Base-by-base conservation (phyloP, 2,888 invertebrate species). In the Parnassius smintheus region DNA sequence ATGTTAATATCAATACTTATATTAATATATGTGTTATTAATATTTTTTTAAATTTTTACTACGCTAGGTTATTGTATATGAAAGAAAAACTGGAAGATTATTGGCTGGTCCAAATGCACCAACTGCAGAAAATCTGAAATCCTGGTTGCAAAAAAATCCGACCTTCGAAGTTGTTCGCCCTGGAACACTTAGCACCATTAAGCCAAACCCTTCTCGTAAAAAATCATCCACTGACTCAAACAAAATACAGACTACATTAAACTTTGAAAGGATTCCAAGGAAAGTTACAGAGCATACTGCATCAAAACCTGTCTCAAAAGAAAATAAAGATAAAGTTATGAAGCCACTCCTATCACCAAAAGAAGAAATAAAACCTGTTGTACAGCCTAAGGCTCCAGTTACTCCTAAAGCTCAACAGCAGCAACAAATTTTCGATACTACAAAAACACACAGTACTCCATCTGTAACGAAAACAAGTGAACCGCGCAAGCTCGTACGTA, bases 91-190 rank as follows among this genome's bases (percentile, higher is more conserved):
- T 45, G 97, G 97, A 2, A 95, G 94, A 72, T 85, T 94, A 75
- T 84, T 96, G 69, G 93, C 94, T 64, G 98, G 97, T 10, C 93
- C 93, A n/a, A 95, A 94, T 78, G 98, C 98, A 49, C 98, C 98
- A 0, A 95, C 95, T 9, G 94, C 95, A 46, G 93, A 94, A 25
- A 96, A 95, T 77, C 91, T 98, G 46, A 95, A 95, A 74, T 92
- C 94, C 35, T 98, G 97, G 97, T 89, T 98, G 10, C 95, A 95
- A 78, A 95, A 95, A 71, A 96, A 98, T 91, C 98, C 97, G 2
- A 96, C 96, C 0, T 98, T 94, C 83, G 97, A 98, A 91, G 96
- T 97, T 0, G 94, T 97, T 7, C 93, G 94, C 66, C 94, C 95
- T 0, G 94, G 93, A n/a, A 92, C 92, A 45, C 73, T 88, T 0